Base-by-base conservation (phyloP, 2,113 vertebrate species). In the Myrmecophaga tridactyla region DNA sequence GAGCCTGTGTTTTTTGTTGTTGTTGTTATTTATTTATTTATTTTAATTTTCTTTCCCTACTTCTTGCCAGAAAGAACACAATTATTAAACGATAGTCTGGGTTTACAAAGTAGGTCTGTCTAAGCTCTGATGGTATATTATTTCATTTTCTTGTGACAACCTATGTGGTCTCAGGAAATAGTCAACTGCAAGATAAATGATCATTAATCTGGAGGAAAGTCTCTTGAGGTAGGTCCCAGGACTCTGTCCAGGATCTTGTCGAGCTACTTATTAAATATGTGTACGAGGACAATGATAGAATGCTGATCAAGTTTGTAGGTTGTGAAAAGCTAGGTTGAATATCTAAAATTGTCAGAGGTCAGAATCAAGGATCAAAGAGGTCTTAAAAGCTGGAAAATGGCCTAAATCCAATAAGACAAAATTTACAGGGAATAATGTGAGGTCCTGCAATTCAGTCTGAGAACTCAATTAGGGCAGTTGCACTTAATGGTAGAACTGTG, bases 331-430 rank as follows among this genome's bases (percentile, higher is more conserved):
- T 89, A 81, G 60, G 46, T 46, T 93, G 89, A 90, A 76, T 97
- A 95, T 86, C 78, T 93, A 94, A 93, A 39, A 90, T n/a, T n/a
- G n/a, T n/a, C n/a, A n/a, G n/a, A n/a, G n/a, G n/a, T n/a, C n/a
- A n/a, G n/a, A n/a, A n/a, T n/a, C n/a, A n/a, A n/a, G n/a, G n/a
- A n/a, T n/a, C n/a, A n/a, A n/a, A n/a, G n/a, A n/a, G n/a, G n/a
- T n/a, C n/a, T n/a, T 93, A 94, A 93, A 39, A 90, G 27, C 56
- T 75, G 58, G 73, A 58, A 95, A 96, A 97, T 93, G 86, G n/a
- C 27, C 83, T 72, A 97, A 96, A 96, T 94, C 70, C 69, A 95
- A 89, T 95, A 96, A 96, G 76, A 94, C 76, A 86, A 96, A 96
- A 89, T 80, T 94, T 91, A 93, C 83, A 96, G 69, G 69, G 83